Conservation (phyloP, 2,113 vertebrate species). For the Eublepharis macularius region DNA sequence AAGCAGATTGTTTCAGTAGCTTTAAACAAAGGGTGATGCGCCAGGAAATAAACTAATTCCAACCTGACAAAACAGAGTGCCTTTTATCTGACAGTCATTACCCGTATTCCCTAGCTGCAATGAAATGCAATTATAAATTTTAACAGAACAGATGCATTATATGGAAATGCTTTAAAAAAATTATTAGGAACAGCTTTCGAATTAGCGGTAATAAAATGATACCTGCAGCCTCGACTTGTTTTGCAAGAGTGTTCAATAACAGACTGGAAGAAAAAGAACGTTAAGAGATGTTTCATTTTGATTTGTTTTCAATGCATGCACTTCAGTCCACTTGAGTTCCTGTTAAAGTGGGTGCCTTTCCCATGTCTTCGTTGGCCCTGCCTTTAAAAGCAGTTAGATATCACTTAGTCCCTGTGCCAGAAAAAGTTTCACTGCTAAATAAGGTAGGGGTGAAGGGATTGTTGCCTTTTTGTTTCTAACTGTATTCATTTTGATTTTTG, state of each 20-base stretch:
- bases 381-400: too few relatives aligned
- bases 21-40: neutral
- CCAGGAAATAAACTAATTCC: constrained; percentile 16
- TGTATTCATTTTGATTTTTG: too few relatives aligned
- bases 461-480: too few relatives aligned
- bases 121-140: constrained; percentile 45
- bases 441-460: too few relatives aligned
- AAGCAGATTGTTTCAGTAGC: neutral
- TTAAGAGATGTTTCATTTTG: neutral
- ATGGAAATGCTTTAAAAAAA: constrained; percentile 46
- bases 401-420: neutral
- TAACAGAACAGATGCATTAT: constrained; percentile 40
- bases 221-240: constrained; percentile 27
- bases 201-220: constrained; percentile 44
- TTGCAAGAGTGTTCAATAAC: constrained; percentile 7
- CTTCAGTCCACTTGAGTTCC: neutral
- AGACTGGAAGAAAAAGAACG: neutral
- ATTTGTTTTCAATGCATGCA: neutral
- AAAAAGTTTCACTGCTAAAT: neutral
- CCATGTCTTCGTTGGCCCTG: too few relatives aligned
- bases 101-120: constrained; percentile 29
- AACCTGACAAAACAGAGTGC: neutral
- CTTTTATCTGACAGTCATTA: constrained; percentile 5
- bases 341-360: neutral
- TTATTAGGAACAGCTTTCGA: constrained; percentile 49